Conservation (phyloP, 2,113 vertebrate species). For the Chaetodon auriga region DNA sequence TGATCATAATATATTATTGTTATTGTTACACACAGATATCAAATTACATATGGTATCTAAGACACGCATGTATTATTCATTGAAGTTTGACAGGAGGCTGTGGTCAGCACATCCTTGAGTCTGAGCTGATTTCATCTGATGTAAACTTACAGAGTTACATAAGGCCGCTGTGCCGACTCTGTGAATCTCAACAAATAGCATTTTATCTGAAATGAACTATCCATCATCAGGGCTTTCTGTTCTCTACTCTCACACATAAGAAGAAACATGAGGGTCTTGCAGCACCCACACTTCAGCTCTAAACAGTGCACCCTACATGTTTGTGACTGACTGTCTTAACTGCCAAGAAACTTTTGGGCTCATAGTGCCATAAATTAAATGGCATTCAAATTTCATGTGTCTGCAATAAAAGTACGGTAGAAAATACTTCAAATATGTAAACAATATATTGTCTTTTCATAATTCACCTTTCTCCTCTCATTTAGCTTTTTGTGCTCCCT, state of each 20-base stretch:
- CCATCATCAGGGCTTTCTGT: neutral
- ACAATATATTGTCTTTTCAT: neutral
- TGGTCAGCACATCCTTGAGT: neutral
- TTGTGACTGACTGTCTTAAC: neutral
- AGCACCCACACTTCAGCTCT: neutral
- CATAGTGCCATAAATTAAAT: neutral
- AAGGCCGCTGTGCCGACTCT: neutral
- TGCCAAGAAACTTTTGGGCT: neutral
- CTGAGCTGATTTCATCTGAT: neutral
- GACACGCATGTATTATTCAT: neutral
- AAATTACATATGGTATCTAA: neutral
- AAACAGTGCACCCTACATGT: neutral
- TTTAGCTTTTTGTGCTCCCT: neutral
- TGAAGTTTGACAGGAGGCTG: neutral
- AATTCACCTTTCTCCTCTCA: neutral
- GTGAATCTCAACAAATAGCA: neutral
- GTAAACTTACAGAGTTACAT: neutral
- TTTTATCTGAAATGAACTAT: neutral
- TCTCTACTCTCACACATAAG: neutral
- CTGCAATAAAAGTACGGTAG: neutral
- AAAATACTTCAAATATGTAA: neutral
- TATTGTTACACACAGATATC: neutral
- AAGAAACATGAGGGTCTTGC: neutral
- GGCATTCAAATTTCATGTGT: neutral
- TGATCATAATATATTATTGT: neutral